Conservation (phyloP, 1,140 invertebrate genomes). For the Lasioglossum baleicum region DNA sequence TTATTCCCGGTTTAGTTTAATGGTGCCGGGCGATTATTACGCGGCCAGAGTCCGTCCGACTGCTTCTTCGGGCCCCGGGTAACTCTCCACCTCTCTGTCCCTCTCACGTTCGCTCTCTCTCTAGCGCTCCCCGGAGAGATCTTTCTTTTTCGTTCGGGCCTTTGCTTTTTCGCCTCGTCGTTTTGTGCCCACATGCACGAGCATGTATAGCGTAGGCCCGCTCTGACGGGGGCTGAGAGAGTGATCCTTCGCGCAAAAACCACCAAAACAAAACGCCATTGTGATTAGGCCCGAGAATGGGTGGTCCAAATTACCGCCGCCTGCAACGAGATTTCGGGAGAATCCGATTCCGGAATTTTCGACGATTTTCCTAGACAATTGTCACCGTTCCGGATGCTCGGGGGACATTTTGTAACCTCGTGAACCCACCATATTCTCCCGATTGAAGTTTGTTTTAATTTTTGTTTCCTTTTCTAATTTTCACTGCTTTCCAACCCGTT, state of each 20-base stretch:
- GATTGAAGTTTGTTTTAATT: too few relatives aligned
- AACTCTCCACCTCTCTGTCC: background rate
- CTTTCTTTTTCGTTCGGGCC: too few relatives aligned
- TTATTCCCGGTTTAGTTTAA: conserved; percentile 81
- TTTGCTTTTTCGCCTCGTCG: too few relatives aligned
- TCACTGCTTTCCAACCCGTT: too few relatives aligned
- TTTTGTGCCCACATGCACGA: background rate
- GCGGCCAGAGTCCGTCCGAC: conserved; percentile 66
- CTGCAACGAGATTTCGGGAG: conserved; percentile 15
- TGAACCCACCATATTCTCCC: too few relatives aligned
- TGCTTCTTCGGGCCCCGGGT: conserved; percentile 66
- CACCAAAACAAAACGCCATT: conserved; percentile 77
- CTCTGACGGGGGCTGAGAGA: conserved; percentile 32
- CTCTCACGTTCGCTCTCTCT: background rate
- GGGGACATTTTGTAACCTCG: too few relatives aligned
- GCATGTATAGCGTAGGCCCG: background rate
- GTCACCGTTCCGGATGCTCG: too few relatives aligned
- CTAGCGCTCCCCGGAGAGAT: too few relatives aligned
- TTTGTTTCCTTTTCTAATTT: too few relatives aligned
- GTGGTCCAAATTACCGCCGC: conserved; percentile 76
- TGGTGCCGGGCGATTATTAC: conserved; percentile 80
- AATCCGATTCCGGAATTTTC: too few relatives aligned
- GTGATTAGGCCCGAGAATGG: conserved; percentile 75
- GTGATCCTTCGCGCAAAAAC: conserved; percentile 66
- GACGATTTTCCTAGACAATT: too few relatives aligned